These are phyloP conservation scores for Distichodus sexfasciatus DNA, from an alignment of 2,797 vertebrate genomes.

Conservation along the genomic window DNA sequence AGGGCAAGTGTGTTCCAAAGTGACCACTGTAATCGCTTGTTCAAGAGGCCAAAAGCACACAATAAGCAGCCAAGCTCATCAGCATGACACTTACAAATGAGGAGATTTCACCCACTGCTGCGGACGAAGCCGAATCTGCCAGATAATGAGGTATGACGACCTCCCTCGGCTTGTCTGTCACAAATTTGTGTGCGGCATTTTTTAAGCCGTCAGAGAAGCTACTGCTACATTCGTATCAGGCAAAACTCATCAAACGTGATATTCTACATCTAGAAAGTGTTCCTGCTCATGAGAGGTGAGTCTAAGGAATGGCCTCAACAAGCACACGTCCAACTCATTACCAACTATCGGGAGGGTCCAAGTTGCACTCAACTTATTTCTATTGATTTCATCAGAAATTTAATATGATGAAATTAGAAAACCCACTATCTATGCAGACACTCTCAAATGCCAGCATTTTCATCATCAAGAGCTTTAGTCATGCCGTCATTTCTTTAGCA, in stretches of 20 bases:
- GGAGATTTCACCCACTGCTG: slow-evolving; percentile 36
- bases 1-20: slow-evolving; percentile 3
- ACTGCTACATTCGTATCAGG: slow-evolving; percentile 5
- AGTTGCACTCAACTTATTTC: neutral
- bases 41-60: slow-evolving; percentile 23
- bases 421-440: neutral
- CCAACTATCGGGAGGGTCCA: neutral
- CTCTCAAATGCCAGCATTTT: neutral
- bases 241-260: slow-evolving; percentile 26
- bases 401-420: neutral
- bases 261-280: slow-evolving; percentile 7
- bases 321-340: neutral
- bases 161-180: slow-evolving; percentile 42
- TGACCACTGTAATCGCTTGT: slow-evolving; percentile 8
- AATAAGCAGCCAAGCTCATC: slow-evolving; percentile 33
- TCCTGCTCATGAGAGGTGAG: neutral
- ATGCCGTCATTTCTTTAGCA: no score
- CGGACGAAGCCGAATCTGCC: slow-evolving; percentile 30
- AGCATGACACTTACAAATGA: slow-evolving; percentile 38
- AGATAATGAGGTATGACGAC: slow-evolving; percentile 43
- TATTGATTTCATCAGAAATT: neutral
- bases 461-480: neutral
- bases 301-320: neutral
- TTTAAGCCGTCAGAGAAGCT: slow-evolving; percentile 23
- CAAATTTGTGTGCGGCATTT: slow-evolving; percentile 27